These are phyloP conservation scores for Oasisia sp. DNA, from an alignment of 2,888 invertebrate species.

Conservation along the genomic window DNA sequence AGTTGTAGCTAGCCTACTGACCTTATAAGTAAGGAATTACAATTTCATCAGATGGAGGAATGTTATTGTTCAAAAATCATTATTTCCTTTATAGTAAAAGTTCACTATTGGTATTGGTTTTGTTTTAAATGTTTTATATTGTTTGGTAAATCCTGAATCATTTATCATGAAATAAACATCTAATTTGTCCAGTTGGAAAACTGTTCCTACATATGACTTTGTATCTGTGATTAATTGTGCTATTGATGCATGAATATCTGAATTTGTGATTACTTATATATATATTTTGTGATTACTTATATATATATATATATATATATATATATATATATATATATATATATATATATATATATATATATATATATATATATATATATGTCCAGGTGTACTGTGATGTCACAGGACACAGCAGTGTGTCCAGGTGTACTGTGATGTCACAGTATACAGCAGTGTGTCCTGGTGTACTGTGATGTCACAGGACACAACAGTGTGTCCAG, in stretches of 20 bases:
- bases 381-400: too few species aligned
- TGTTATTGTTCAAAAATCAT: not conserved
- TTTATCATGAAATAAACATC: not conserved
- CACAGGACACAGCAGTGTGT: not conserved
- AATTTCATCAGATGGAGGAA: not conserved
- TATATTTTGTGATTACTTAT: too few species aligned
- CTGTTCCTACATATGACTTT: not conserved
- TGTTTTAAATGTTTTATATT: not conserved
- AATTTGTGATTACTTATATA: too few species aligned
- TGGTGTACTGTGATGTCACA: not conserved
- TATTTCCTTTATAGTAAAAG: not conserved
- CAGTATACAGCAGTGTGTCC: too few species aligned
- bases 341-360: too few species aligned
- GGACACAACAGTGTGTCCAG: not conserved
- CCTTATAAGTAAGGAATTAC: not conserved
- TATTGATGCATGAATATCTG: not conserved
- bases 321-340: too few species aligned
- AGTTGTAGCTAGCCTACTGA: not conserved
- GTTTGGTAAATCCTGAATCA: not conserved
- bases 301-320: too few species aligned
- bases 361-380: too few species aligned
- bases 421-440: not conserved
- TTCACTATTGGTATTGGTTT: not conserved
- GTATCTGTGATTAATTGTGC: not conserved
- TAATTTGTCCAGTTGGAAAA: too few species aligned